These are phyloP conservation scores for Cyanocitta stelleri DNA, from an alignment of 2,113 vertebrate genomes.

Conservation along the genomic window DNA sequence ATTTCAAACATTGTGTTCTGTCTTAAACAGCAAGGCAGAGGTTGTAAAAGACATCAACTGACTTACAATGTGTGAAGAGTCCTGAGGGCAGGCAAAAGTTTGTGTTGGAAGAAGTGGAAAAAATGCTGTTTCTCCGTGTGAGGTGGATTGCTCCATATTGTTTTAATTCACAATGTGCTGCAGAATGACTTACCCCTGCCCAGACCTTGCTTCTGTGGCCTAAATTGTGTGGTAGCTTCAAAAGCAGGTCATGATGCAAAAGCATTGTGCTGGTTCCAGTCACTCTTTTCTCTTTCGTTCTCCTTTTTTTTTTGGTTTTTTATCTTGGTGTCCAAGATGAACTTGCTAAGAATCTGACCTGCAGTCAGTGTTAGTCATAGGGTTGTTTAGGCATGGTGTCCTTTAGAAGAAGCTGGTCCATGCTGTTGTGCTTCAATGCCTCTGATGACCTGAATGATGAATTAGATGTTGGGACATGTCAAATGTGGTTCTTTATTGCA, in stretches of 20 bases:
- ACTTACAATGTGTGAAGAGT: background rate
- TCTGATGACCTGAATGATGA: background rate
- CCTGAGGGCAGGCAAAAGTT: background rate
- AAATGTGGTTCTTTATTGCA: background rate
- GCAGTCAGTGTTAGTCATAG: rapidly evolving
- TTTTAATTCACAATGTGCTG: background rate
- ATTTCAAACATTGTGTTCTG: background rate
- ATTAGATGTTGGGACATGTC: background rate
- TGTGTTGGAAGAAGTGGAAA: background rate
- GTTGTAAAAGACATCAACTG: background rate
- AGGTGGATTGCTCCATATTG: background rate
- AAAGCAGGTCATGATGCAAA: constrained; percentile 36
- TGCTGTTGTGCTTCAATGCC: background rate
- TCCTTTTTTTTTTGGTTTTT: background rate
- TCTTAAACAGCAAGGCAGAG: background rate
- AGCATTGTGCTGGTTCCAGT: background rate
- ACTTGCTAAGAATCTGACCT: background rate
- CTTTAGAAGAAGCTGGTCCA: background rate
- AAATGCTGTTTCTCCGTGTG: background rate
- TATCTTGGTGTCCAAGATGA: background rate
- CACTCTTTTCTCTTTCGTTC: background rate
- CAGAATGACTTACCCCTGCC: background rate
- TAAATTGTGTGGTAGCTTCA: background rate
- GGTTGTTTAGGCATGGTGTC: background rate
- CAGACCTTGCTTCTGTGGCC: background rate